phyloP scores from a whole-genome alignment of 1,140 invertebrate genomes.

The Lethocerus indicus region DNA sequence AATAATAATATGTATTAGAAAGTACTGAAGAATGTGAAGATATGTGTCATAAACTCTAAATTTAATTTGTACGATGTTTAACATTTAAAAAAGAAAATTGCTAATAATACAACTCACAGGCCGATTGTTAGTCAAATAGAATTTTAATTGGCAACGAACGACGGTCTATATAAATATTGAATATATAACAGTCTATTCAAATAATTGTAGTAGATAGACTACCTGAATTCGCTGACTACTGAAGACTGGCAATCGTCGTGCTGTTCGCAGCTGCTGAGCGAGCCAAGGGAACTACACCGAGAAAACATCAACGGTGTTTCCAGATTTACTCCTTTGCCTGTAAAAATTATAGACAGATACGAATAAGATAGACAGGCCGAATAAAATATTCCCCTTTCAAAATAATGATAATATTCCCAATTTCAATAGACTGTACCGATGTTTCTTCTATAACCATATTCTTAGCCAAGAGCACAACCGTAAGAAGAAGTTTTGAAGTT shows the following conservation, averaged over 20 bases:
- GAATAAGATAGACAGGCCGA: no score
- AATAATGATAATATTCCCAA: no score
- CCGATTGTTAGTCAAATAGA: no score
- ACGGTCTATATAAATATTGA: background rate
- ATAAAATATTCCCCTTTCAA: no score
- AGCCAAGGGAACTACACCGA: slow-evolving; percentile 74
- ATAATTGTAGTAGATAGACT: slow-evolving; percentile 14
- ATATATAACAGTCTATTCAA: background rate
- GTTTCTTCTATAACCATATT: no score
- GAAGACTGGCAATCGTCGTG: slow-evolving; percentile 67
- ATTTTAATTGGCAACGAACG: background rate
- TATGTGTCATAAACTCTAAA: background rate
- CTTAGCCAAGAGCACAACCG: no score
- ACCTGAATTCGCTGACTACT: slow-evolving; percentile 74
- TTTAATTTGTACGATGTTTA: background rate
- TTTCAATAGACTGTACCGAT: no score
- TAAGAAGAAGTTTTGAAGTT: no score
- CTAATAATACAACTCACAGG: no score
- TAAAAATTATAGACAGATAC: no score
- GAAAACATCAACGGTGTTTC: slow-evolving; percentile 94
- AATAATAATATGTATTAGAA: slow-evolving; percentile 1
- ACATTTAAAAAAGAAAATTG: background rate
- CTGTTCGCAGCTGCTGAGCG: slow-evolving; percentile 69
- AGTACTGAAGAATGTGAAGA: background rate
- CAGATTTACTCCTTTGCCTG: slow-evolving; percentile 23